Percentiles rank a stretch among this genome's conserved stretches.
phyloP scores from a whole-genome alignment of 2,113 vertebrate genomes.

The Corvus hawaiiensis region DNA sequence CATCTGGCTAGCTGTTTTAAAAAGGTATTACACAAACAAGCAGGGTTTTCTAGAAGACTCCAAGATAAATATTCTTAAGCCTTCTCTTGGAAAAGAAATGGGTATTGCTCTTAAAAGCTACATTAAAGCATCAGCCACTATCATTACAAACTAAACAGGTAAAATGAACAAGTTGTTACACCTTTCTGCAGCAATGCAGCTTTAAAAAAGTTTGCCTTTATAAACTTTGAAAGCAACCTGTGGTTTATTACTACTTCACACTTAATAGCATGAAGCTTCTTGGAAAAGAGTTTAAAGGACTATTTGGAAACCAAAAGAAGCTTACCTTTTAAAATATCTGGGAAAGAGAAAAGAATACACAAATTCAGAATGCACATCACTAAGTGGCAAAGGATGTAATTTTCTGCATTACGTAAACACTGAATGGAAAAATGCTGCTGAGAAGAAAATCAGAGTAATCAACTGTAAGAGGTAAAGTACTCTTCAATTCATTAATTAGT shows the following conservation, averaged over 20 bases:
- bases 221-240: neutral
- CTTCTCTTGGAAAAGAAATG: neutral
- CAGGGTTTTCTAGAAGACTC: neutral
- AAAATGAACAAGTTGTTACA: neutral
- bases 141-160: neutral
- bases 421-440: neutral
- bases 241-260: neutral
- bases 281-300: neutral
- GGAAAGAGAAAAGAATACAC: neutral
- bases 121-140: neutral
- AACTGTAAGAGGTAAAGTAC: neutral
- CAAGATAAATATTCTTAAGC: neutral
- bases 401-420: neutral
- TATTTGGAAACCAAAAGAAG: neutral
- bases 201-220: neutral
- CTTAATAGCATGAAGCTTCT: neutral
- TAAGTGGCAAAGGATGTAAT: neutral
- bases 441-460: neutral
- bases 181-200: neutral
- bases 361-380: neutral
- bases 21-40: conserved; percentile 28
- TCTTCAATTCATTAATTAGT: neutral
- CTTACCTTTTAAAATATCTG: neutral
- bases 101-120: neutral
- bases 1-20: conserved; percentile 41